A percentile compares a stretch with the other conserved stretches of the same genome.
These are phyloP conservation scores for Gryllus longicercus DNA, from an alignment of 2,888 invertebrate species.

Conservation along the genomic window DNA sequence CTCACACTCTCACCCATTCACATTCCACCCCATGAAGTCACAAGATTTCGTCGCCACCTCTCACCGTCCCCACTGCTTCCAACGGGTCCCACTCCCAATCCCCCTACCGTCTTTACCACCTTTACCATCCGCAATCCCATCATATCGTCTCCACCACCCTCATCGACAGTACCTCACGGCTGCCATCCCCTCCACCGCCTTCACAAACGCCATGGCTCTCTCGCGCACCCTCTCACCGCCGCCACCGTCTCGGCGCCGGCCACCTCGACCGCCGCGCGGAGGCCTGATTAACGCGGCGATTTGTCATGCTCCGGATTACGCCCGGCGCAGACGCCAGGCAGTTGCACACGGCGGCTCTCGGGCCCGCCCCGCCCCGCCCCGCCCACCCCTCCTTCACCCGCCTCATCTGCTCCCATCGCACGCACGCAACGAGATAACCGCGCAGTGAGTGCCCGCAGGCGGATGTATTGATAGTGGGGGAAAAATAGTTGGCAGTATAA, in stretches of 20 bases:
- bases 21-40: too few species aligned
- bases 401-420: neutral
- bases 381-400: neutral
- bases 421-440: neutral
- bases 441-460: too few species aligned
- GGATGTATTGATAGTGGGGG: too few species aligned
- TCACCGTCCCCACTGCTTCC: too few species aligned
- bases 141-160: neutral
- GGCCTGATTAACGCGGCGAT: conserved; percentile 9
- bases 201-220: neutral
- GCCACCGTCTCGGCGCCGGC: neutral
- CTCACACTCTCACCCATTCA: too few species aligned
- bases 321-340: neutral
- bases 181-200: neutral
- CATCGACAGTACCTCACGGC: neutral
- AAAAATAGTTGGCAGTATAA: too few species aligned
- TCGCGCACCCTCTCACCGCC: neutral
- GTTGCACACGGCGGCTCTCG: neutral
- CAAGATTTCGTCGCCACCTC: too few species aligned
- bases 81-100: neutral
- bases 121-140: neutral
- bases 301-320: conserved; percentile 9
- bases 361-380: neutral
- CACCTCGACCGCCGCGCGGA: neutral
- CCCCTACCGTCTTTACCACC: neutral